phyloP scores from a whole-genome alignment of 2,797 vertebrate genomes.

The Anabas testudineus region DNA sequence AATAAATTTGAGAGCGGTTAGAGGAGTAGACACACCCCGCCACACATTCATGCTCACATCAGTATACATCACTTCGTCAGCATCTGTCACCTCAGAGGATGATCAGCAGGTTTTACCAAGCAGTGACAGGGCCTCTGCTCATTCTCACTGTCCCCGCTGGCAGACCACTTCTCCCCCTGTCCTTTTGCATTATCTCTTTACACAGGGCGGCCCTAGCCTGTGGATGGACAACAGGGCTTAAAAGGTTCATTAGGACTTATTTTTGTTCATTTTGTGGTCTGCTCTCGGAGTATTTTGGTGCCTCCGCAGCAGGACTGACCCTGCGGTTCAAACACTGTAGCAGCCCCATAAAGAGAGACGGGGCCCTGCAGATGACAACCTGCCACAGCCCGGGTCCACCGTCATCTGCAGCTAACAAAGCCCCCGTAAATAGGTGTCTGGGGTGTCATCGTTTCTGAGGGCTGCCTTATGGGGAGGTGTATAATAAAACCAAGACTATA shows the following conservation, averaged over 20 bases:
- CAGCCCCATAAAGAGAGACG: constrained; percentile 78
- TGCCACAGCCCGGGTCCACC: constrained; percentile 61
- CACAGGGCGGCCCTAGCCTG: constrained; percentile 56
- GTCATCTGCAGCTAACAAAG: constrained; percentile 73
- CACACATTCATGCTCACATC: constrained; percentile 17
- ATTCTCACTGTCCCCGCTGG: constrained; percentile 72
- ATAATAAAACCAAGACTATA: constrained; percentile 78
- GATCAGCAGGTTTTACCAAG: constrained; percentile 67
- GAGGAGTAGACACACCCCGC: constrained; percentile 1
- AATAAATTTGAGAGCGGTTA: background rate
- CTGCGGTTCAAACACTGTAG: constrained; percentile 74
- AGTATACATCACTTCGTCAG: constrained; percentile 67
- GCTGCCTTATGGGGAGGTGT: constrained; percentile 75
- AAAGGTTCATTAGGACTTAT: constrained; percentile 85
- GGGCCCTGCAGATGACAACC: constrained; percentile 77
- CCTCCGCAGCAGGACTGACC: constrained; percentile 66
- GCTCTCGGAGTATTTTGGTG: constrained; percentile 63
- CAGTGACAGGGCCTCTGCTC: constrained; percentile 67
- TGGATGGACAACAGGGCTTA: constrained; percentile 70
- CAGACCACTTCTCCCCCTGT: constrained; percentile 79
- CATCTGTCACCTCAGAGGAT: constrained; percentile 71
- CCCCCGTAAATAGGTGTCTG: constrained; percentile 78
- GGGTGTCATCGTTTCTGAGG: constrained; percentile 78
- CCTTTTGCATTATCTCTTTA: constrained; percentile 72
- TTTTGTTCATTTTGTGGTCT: constrained; percentile 79